Base-by-base conservation (phyloP, 2,797 vertebrate species). In the Rallus crepitans region DNA sequence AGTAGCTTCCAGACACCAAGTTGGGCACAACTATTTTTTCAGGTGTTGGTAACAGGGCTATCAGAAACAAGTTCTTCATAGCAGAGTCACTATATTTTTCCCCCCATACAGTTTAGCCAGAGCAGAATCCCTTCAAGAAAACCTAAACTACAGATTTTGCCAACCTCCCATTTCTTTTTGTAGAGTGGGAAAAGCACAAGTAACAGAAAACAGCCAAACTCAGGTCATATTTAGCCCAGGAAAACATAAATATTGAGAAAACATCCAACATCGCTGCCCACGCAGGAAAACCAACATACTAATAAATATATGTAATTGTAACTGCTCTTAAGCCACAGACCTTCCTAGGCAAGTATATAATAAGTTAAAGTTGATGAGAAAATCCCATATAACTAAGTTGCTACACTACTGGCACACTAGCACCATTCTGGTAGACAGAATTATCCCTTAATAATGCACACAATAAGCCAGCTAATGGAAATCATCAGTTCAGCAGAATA, bases 221-320 rank as follows among this genome's bases (percentile, higher is more conserved):
- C 17, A 24, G 30, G 11, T 33, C 40, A 76, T 31, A 50, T 27
- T 79, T 78, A 80, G 16, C n/a, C 39, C 73, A 70, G 5, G 12
- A 50, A 71, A 93, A 89, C 42, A 69, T 12, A 59, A 48, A 47
- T 80, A 65, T 25, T 55, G 63, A 75, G n/a, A 92, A 92, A 78
- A 68, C 10, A 45, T 40, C 7, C 23, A n/a, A 20, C 28, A 17
- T 39, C 76, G 24, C 70, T 94, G 42, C 27, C 65, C n/a, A 56
- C 9, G 4, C 4, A 63, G 9, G 65, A 72, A 25, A 61, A 75
- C 3, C 8, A 39, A 71, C 15, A 39, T 33, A 59, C 10, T 23
- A n/a, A 53, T 14, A 27, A 64, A 83, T 48, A 75, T 7, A 11
- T 48, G 12, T 31, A 4, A 76, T 59, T 87, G 66, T 37, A 69